phyloP scores from a whole-genome alignment of 2,888 invertebrate genomes.

The Nezara viridula region DNA sequence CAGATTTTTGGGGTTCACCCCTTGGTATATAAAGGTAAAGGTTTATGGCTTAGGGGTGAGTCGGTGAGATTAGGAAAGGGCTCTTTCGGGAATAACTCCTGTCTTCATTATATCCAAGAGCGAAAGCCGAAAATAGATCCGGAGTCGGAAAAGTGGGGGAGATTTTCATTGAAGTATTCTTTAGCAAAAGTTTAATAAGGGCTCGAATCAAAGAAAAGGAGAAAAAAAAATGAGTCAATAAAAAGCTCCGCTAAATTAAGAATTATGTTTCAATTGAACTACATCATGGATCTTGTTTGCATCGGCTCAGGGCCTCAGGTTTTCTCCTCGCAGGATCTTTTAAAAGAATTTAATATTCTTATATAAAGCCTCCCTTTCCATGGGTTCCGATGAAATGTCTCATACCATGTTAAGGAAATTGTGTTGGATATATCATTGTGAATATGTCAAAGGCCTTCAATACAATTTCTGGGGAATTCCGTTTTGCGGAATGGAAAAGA shows the following conservation, averaged over 20 bases:
- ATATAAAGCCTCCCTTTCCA: not conserved
- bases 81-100: not conserved
- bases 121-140: not conserved
- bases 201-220: not conserved
- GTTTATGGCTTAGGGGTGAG: not conserved
- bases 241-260: not conserved
- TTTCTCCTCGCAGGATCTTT: not conserved
- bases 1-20: not conserved
- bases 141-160: not conserved
- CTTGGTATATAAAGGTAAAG: not conserved
- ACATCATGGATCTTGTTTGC: not conserved
- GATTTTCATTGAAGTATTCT: not conserved
- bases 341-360: constrained; percentile 19
- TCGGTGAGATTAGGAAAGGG: not conserved
- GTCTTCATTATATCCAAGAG: not conserved
- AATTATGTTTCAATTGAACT: constrained; percentile 23
- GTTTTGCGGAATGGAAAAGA: not conserved
- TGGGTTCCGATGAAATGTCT: not conserved
- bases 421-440: not conserved
- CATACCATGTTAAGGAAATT: not conserved
- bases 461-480: not conserved
- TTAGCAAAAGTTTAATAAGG: constrained; percentile 25
- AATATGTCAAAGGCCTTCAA: not conserved
- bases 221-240: not conserved
- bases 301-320: not conserved